Base-by-base conservation (phyloP, 2,113 vertebrate genomes). In the Todiramphus chloris region DNA sequence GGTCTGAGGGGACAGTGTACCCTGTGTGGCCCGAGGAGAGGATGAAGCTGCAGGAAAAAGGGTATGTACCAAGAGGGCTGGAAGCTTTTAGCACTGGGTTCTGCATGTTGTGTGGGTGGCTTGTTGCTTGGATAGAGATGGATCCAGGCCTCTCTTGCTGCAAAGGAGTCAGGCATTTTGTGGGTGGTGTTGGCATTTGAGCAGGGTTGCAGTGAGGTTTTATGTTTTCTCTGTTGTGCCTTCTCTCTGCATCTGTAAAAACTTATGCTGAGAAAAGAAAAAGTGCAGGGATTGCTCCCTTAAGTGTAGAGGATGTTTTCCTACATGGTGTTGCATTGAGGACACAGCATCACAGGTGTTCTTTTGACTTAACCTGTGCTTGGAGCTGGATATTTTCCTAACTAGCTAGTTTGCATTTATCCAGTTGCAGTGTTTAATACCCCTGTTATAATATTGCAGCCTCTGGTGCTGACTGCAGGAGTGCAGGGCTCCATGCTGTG, bases 1-100 rank as follows among this genome's bases (percentile, higher is more conserved):
- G 98, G 85, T 97, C 98, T 87, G 97, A 35, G 41, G 96, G 98
- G 83, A 97, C 48, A 18, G 97, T 18, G 3, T 94, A 92, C 3
- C 97, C 98, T 13, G 98, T 97, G 87, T 1, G 41, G 24, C 59
- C 30, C 4, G 73, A 60, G 76, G 10, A 60, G 53, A n/a, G 6
- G 9, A 4, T 0, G 0, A 31, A 4, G 20, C 44, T 23, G 24
- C 37, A 11, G 67, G 13, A 86, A 39, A 23, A 56, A 1, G 0
- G 27, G 80, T 56, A 60, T 0, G 67, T 55, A 6, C 50, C 37
- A 5, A 5, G 18, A 41, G 41, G 12, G 30, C 13, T 16, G 28
- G 53, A 11, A 51, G 15, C 2, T 48, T 30, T 46, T 21, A 41
- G 28, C 4, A 1, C 1, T 27, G 4, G 39, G 35, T 8, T 31